Evolutionary conservation across 2,797 vertebrate genomes (phyloP), one percentile per base, ranked within the genome.

Genomic region (Hapalemur alaotrensis): DNA sequence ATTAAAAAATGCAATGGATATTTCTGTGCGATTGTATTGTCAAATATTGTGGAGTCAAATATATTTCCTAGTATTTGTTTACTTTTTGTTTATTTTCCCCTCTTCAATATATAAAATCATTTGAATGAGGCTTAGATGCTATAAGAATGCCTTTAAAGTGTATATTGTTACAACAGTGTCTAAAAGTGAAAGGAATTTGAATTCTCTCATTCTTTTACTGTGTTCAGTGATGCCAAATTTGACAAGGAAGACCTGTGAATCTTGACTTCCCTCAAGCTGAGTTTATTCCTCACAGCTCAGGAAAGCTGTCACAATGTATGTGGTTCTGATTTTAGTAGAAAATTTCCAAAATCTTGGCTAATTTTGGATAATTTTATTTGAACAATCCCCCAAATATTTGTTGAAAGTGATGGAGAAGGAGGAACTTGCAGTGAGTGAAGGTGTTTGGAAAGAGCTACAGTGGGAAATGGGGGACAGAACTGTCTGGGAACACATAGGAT

Each of bases 151-250:
- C 52, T 87, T 91, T 52, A 89, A 94, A 82, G 18, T 89, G 57
- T 57, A 70, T 86, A 48, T 65, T 91, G 8, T 78, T 90, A 20
- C 41, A 72, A 81, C 15, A 88, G 7, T 65, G 6, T 91, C 38
- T 93, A 83, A 95, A 81, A 89, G 54, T 89, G 7, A 95, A 28
- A 85, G 43, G 22, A 95, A 82, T 70, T 95, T 86, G 57, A 86
- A 89, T 85, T 28, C 1, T 10, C 30, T 95, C 10, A 43, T 93
- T 95, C 38, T 41, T 50, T 69, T 54, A 67, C 32, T 82, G 1
- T 89, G 54, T 93, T 89, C 28, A 48, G 0, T 38, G n/a, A 72
- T 81, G 15, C 46, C 23, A 72, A 59, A 46, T 72, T 52, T 86
- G 79, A 72, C 35, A 8, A 63, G n/a, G 12, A 8, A 82, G 52